Base-by-base conservation (phyloP, 2,888 invertebrate genomes). In the Acleris laterana region DNA sequence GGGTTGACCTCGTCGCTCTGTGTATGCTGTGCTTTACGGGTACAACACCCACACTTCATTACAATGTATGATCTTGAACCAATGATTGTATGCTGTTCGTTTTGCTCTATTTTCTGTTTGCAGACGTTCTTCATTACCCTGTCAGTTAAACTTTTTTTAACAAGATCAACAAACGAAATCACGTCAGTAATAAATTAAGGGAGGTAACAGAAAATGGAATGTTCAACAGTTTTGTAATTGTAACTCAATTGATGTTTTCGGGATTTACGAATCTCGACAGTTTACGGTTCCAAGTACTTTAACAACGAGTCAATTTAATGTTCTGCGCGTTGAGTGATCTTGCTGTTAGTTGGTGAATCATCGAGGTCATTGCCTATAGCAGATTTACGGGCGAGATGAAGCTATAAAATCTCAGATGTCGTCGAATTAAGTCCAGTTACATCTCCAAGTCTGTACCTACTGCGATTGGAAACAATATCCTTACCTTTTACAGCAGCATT, bases 401-500 rank as follows among this genome's bases (percentile, higher is more conserved):
- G 50, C 44, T 50, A 32, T 56, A 55, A 56, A 38, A 38, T 52
- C 38, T 19, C 17, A 22, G 32, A 46, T 2, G 44, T 55, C 28
- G 49, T 42, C 20, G 28, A 20, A 44, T 7, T 53, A 20, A n/a
- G n/a, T n/a, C n/a, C n/a, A 48, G 53, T 52, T 50, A 38, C 48
- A 58, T 20, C 28, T 44, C 16, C 42, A 49, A 22, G 22, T 38
- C 55, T 48, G 25, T 49, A 19, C n/a, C n/a, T n/a, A n/a, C 42
- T 20, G 42, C 22, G 25, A 25, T 16, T 3, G 19, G 17, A 56
- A 56, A 32, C 22, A 38, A 52, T 46, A 58, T 60, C 66, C 83
- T 74, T 82, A 94, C 94, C 94, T 93, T 93, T 93, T 32, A 93
- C 93, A 74, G 93, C 93, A 53, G 93, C 93, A 73, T 93, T 93